Base-by-base conservation (phyloP, 2,113 vertebrate genomes). In the Prolemur simus region DNA sequence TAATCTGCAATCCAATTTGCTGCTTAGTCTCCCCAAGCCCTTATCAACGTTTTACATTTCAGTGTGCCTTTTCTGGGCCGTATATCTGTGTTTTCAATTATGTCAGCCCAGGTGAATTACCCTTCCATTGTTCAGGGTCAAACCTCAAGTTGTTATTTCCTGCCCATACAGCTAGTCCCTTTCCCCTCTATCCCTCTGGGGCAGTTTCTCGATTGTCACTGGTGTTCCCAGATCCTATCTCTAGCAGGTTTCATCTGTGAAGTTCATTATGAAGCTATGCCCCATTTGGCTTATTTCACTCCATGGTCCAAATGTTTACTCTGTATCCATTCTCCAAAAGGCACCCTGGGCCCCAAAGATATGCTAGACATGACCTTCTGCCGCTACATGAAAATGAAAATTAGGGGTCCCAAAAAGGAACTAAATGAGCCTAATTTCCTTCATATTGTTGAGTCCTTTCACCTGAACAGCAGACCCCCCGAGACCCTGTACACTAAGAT, bases 1-100 rank as follows among this genome's bases (percentile, higher is more conserved):
- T 95, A 94, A 96, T 96, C 78, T 64, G 25, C 76, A 88, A 78
- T 54, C 18, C 54, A 77, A 47, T 64, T 47, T 42, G 27, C 83
- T 94, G 78, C 78, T 91, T 77, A 37, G 87, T 66, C 80, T 92
- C 90, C n/a, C 47, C 11, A 45, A 87, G 17, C 78, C 42, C 89
- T 98, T 97, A 96, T 96, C 95, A 92, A 76, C 13, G 0, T 95
- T 94, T 95, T 90, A 89, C 37, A 96, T 95, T 96, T 96, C 83
- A 91, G 15, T 74, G 45, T 73, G 91, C 47, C 78, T 95, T 97
- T 87, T 80, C 95, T 91, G 34, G 29, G 88, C 78, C 78, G 83
- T 91, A 64, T 84, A 83, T 93, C 94, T 97, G 96, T 97, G 93
- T 96, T 97, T 98, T 95, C 91, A 96, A 97, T 98, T 97, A 98